A percentile compares a stretch with the other conserved stretches of the same genome.
phyloP scores from a whole-genome alignment of 2,888 invertebrate genomes.

The Plemyria rubiginata region DNA sequence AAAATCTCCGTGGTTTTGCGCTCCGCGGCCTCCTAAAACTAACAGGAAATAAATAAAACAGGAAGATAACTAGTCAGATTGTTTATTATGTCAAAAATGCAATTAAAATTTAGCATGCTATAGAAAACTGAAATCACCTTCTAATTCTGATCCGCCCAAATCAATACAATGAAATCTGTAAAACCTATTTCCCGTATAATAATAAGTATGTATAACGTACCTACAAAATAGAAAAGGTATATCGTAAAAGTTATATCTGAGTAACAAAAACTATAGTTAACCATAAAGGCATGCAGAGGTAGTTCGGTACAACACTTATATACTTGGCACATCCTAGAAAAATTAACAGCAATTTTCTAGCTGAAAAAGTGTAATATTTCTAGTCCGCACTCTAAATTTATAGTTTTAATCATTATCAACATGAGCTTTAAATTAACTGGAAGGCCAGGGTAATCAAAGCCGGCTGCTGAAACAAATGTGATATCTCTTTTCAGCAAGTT shows the following conservation, averaged over 20 bases:
- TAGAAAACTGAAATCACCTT: conserved; percentile 67
- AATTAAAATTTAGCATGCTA: conserved; percentile 69
- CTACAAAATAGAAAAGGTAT: conserved; percentile 67
- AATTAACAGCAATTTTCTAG: background rate
- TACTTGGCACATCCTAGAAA: conserved; percentile 46
- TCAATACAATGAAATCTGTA: conserved; percentile 28
- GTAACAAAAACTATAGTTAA: conserved; percentile 75
- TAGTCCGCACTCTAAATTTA: conserved; percentile 22
- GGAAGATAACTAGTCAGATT: conserved; percentile 70
- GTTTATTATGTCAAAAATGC: conserved; percentile 74
- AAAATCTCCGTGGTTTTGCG: no score
- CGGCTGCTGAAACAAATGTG: background rate
- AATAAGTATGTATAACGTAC: conserved; percentile 67
- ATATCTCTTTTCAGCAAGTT: background rate
- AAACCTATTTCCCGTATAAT: conserved; percentile 57
- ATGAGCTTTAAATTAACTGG: conserved; percentile 14
- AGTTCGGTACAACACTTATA: conserved; percentile 70
- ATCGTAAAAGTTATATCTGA: conserved; percentile 58
- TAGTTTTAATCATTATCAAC: conserved; percentile 20
- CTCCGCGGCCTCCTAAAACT: no score
- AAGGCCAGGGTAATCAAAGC: conserved; percentile 11
- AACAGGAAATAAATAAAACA: conserved; percentile 52
- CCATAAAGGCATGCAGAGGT: conserved; percentile 80
- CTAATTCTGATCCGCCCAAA: conserved; percentile 47
- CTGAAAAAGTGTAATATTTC: conserved; percentile 12